Percentiles rank a stretch among this genome's conserved stretches.
phyloP scores from a whole-genome alignment of 2,888 invertebrate species.

The Apamea anceps region DNA sequence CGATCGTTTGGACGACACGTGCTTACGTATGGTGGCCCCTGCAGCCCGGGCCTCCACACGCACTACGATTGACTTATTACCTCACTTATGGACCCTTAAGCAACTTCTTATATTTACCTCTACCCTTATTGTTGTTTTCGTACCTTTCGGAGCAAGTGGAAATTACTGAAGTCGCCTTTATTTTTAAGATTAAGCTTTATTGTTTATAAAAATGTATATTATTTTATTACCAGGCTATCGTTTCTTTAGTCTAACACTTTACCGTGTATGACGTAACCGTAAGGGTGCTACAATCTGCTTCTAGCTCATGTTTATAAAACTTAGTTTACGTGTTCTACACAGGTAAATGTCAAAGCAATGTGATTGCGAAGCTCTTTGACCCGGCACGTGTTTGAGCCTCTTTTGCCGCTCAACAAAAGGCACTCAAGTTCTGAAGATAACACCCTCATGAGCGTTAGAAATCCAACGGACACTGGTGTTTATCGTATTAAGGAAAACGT shows the following conservation, averaged over 20 bases:
- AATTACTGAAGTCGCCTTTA: not conserved
- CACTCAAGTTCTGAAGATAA: slow-evolving; percentile 40
- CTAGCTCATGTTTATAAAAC: slow-evolving; percentile 9
- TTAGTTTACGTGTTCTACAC: slow-evolving; percentile 5
- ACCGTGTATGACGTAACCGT: not conserved
- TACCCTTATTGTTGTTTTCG: not conserved
- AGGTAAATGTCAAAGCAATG: slow-evolving; percentile 29
- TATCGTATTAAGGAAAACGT: not conserved
- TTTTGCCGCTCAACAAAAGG: slow-evolving; percentile 29
- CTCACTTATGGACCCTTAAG: slow-evolving; percentile 17
- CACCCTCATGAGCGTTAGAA: slow-evolving; percentile 36
- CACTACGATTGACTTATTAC: slow-evolving; percentile 41
- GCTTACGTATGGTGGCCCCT: slow-evolving; percentile 28
- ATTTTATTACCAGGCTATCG: not conserved
- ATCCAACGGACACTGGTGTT: not conserved
- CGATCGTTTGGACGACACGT: slow-evolving; percentile 25
- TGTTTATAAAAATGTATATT: not conserved
- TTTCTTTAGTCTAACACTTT: not conserved
- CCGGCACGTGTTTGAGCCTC: slow-evolving; percentile 32
- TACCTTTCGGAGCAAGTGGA: not conserved
- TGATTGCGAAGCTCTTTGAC: slow-evolving; percentile 38
- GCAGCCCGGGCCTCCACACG: slow-evolving; percentile 2
- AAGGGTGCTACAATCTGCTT: not conserved
- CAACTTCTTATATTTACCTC: slow-evolving; percentile 1
- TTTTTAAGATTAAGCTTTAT: not conserved